Base-by-base conservation (phyloP, 2,113 vertebrate genomes). In the Tringa solitaria region DNA sequence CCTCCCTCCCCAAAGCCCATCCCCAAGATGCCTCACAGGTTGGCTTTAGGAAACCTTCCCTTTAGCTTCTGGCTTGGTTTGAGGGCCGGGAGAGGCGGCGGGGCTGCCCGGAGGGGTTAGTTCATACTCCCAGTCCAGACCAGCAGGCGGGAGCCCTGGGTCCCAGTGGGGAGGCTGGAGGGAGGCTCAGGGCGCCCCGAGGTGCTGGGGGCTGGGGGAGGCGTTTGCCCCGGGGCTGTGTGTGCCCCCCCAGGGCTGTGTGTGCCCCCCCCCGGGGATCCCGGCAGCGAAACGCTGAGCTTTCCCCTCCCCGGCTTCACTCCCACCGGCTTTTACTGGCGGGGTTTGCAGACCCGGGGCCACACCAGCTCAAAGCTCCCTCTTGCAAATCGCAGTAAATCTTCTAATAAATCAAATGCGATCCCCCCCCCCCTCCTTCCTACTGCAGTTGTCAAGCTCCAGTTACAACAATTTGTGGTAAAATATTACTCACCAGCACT, bases 401-500 rank as follows among this genome's bases (percentile, higher is more conserved):
- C 90, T 12, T 22, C 48, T 8, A 50, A 93, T 96, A 96, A 96
- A 97, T 96, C 93, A 96, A 73, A 69, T 0, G 1, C 28, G 27
- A 60, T 5, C 63, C 64, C 76, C 80, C 76, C 80, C 76, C 11
- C 53, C 61, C 74, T 48, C 84, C 76, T 95, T 95, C 78, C 96
- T 23, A 6, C 85, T 86, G 85, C 90, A 93, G 89, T 76, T 13
- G 67, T 95, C 59, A 77, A 93, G 96, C 93, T 96, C 95, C 94
- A 96, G 95, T 95, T 96, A 93, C 95, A 95, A 89, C 95, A 95
- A 95, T 95, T 96, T 93, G 95, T 93, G 95, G 93, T 96, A 94
- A 95, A 96, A 95, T 94, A 94, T 95, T 94, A 91, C 93, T 96
- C 94, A 82, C 84, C 91, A 96, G 87, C 93, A 72, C 91, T 89